A percentile compares a stretch with the other conserved stretches of the same genome.
These are phyloP conservation scores for Hyalella azteca DNA, from an alignment of 2,888 invertebrate species.

Conservation along the genomic window DNA sequence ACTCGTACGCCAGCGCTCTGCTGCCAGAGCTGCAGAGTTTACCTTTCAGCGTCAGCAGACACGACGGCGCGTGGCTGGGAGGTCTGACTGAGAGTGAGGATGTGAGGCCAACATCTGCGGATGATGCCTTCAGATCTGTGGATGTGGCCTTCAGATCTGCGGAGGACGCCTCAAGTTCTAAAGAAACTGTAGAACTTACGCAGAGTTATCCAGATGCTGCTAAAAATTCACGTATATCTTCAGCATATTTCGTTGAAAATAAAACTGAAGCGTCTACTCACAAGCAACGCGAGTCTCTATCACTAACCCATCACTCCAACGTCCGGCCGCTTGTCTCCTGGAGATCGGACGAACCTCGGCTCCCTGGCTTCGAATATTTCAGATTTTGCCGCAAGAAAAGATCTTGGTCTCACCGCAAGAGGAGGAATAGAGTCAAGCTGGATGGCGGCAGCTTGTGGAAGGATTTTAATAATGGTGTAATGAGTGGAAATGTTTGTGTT, in stretches of 20 bases:
- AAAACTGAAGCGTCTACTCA: no score
- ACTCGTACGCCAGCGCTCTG: not conserved
- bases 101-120: not conserved
- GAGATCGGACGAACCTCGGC: not conserved
- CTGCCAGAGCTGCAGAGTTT: not conserved
- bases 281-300: no score
- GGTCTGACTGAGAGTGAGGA: not conserved
- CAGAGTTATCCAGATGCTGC: not conserved
- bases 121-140: no score
- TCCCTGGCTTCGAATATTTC: not conserved
- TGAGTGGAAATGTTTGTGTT: not conserved
- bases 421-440: not conserved
- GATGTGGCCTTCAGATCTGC: no score
- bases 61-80: constrained; percentile 23
- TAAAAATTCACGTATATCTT: not conserved
- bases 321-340: not conserved
- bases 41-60: constrained; percentile 28
- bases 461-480: not conserved
- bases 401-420: not conserved
- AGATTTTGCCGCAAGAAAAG: not conserved
- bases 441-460: not conserved
- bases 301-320: not conserved
- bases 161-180: not conserved
- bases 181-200: not conserved
- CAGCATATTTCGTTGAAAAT: not conserved